phyloP scores from a whole-genome alignment of 1,140 invertebrate species.

The Oryctes rhinoceros region DNA sequence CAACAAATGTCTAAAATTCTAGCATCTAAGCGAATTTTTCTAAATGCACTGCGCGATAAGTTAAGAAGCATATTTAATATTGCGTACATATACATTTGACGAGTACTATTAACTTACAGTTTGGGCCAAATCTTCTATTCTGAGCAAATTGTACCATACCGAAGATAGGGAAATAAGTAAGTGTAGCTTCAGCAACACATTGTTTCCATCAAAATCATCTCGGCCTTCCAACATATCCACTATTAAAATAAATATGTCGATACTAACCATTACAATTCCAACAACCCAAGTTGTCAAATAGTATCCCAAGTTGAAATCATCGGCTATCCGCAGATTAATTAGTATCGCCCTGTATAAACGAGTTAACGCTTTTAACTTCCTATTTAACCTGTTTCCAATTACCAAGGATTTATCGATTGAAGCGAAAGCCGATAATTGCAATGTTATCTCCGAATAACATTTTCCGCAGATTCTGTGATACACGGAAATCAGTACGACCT shows the following conservation, averaged over 20 bases:
- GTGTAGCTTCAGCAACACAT: not conserved
- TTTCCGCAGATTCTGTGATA: not conserved
- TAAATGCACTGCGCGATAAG: no score
- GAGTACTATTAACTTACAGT: no score
- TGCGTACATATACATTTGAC: no score
- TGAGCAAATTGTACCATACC: no score
- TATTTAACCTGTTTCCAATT: not conserved
- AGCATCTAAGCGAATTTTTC: no score
- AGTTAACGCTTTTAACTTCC: not conserved
- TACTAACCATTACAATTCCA: not conserved
- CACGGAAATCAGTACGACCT: not conserved
- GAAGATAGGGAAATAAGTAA: not conserved
- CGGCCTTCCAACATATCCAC: not conserved
- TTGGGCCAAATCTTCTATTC: no score
- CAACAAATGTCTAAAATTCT: no score
- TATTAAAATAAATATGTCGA: not conserved
- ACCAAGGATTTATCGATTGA: not conserved
- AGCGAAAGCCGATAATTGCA: not conserved
- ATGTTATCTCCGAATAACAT: not conserved
- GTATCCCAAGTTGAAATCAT: not conserved
- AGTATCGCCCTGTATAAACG: not conserved
- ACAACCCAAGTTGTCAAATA: not conserved
- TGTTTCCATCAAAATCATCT: not conserved
- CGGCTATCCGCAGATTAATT: not conserved
- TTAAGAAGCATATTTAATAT: no score